phyloP scores from a whole-genome alignment of 2,113 vertebrate species.

The Regulus satrapa region DNA sequence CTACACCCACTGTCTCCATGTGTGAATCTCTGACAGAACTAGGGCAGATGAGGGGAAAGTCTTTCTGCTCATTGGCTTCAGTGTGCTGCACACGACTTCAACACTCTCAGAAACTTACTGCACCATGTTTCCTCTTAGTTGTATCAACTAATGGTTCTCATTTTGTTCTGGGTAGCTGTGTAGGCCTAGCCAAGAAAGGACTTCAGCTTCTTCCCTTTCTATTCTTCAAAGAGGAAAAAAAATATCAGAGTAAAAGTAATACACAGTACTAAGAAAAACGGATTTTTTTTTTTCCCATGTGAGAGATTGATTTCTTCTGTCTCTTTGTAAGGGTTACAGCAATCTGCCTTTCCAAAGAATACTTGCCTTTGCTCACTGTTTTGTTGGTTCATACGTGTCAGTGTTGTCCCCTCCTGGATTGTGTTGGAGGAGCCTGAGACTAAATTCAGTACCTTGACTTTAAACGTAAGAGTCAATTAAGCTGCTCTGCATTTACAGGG shows the following conservation, averaged over 20 bases:
- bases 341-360: neutral
- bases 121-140: neutral
- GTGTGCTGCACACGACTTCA: neutral
- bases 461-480: neutral
- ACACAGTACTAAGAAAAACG: neutral
- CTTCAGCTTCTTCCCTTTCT: neutral
- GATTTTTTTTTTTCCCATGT: neutral
- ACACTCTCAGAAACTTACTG: neutral
- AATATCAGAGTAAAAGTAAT: neutral
- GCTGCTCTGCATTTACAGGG: neutral
- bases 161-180: neutral
- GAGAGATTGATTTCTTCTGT: neutral
- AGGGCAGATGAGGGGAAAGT: constrained; percentile 18
- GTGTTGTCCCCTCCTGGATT: neutral
- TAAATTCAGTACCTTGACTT: neutral
- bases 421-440: neutral
- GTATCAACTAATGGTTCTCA: neutral
- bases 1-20: constrained; percentile 29
- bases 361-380: neutral
- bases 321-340: neutral
- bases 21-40: constrained; percentile 58
- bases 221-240: neutral
- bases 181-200: neutral
- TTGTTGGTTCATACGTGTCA: fast-evolving
- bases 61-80: neutral